Base-by-base conservation (phyloP, 2,888 invertebrate genomes). In the Ditula angustiorana region DNA sequence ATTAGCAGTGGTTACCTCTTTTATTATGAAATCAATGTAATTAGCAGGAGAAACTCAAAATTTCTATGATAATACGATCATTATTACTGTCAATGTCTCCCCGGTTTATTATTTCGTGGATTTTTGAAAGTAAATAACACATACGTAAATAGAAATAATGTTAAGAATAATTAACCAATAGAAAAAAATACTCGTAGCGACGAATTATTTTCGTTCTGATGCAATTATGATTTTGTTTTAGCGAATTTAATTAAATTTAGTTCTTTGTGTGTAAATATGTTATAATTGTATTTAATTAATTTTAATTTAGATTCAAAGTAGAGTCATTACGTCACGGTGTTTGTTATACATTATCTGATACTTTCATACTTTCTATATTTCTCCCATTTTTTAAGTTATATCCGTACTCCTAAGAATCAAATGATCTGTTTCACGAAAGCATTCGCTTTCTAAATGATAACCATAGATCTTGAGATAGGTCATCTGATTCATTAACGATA, bases 61-160 rank as follows among this genome's bases (percentile, higher is more conserved):
- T 13, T 37, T 8, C 11, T n/a, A 26, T 28, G 19, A 41, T 28
- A 61, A 46, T 41, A 61, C 13, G 11, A 23, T 23, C 33, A 46
- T 35, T 35, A 13, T 57, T 58, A 58, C 24, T 63, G 57, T 33
- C 4, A 50, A 50, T 58, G 63, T 52, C 57, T 21, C 11, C 24
- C 13, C n/a, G 21, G 21, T 57, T 52, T 47, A 58, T 87, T 85
- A 88, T 87, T 88, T 83, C 82, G 79, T 88, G 83, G 81, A 83
- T 86, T 88, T 86, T 84, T 82, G 81, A 84, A 86, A 80, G 85
- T 76, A 75, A 81, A 79, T 87, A 87, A 89, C 86, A 83, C 81
- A 90, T 91, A 92, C 92, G 92, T 92, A 92, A 92, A 88, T 91
- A 90, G 89, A 82, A 79, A 74, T 90, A 90, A 87, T 78, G 82